These are phyloP conservation scores for Scomber colias DNA, from an alignment of 2,113 vertebrate genomes.

Conservation along the genomic window DNA sequence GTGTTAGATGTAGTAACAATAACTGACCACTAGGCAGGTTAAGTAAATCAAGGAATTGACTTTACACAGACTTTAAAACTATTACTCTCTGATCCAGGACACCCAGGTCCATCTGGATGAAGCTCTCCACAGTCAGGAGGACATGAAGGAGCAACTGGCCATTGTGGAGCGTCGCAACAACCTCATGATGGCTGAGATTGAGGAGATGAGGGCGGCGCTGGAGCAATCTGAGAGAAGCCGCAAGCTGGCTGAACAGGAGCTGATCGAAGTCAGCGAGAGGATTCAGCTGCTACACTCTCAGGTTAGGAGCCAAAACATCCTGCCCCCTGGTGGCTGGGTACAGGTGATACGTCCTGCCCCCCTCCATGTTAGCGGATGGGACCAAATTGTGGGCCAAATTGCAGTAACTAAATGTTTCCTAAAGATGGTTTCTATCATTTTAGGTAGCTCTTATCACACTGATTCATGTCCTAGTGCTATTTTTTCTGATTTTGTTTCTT, in stretches of 20 bases:
- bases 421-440: too few species aligned
- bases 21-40: too few species aligned
- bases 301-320: conserved; percentile 54
- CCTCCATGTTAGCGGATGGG: too few species aligned
- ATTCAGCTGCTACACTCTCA: conserved; percentile 86
- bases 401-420: too few species aligned
- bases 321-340: background rate
- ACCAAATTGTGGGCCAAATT: too few species aligned
- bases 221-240: conserved; percentile 84
- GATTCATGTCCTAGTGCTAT: too few species aligned
- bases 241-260: conserved; percentile 86
- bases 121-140: conserved; percentile 67
- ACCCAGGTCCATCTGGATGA: conserved; percentile 85
- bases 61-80: background rate
- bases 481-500: too few species aligned
- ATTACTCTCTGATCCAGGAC: conserved; percentile 70
- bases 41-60: too few species aligned
- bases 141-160: conserved; percentile 85
- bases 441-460: too few species aligned
- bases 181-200: conserved; percentile 81
- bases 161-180: conserved; percentile 81
- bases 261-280: conserved; percentile 82
- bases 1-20: too few species aligned
- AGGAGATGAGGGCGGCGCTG: conserved; percentile 77
- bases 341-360: too few species aligned